Evolutionary conservation across 2,797 vertebrate genomes (phyloP).

Genomic region (Muscicapa striata): DNA sequence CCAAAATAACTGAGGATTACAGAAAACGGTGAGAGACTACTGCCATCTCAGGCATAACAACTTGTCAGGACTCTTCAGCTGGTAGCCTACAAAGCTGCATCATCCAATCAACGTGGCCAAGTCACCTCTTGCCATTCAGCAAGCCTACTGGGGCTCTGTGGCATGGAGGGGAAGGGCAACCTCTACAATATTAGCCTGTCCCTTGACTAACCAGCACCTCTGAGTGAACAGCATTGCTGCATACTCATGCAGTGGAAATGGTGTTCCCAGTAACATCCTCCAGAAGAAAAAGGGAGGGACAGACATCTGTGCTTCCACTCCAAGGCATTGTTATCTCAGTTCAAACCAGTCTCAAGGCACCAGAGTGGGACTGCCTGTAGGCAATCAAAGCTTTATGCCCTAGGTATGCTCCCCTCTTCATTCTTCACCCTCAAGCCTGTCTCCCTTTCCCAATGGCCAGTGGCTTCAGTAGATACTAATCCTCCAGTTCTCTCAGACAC

Average conservation of each 20-base stretch:
- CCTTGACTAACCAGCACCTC: neutral
- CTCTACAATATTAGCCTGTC: neutral
- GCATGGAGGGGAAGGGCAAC: neutral
- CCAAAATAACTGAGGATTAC: neutral
- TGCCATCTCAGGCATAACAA: neutral
- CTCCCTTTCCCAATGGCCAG: neutral
- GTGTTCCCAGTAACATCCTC: neutral
- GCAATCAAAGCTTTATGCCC: neutral
- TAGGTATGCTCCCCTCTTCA: neutral
- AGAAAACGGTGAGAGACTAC: neutral
- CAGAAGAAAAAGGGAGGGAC: neutral
- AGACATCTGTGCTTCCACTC: neutral
- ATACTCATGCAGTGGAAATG: neutral
- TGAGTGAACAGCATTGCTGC: neutral
- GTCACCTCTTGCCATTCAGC: neutral
- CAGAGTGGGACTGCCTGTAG: neutral
- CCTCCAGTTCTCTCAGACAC: neutral
- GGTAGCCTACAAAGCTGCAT: neutral
- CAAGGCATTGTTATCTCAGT: neutral
- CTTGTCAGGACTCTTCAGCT: neutral
- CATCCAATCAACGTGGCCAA: neutral
- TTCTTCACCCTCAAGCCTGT: neutral
- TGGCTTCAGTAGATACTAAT: neutral
- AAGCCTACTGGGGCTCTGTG: neutral
- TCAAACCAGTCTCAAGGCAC: neutral